Evolutionary conservation across 2,113 vertebrate species (phyloP).

Genomic region (Cavia porcellus): DNA sequence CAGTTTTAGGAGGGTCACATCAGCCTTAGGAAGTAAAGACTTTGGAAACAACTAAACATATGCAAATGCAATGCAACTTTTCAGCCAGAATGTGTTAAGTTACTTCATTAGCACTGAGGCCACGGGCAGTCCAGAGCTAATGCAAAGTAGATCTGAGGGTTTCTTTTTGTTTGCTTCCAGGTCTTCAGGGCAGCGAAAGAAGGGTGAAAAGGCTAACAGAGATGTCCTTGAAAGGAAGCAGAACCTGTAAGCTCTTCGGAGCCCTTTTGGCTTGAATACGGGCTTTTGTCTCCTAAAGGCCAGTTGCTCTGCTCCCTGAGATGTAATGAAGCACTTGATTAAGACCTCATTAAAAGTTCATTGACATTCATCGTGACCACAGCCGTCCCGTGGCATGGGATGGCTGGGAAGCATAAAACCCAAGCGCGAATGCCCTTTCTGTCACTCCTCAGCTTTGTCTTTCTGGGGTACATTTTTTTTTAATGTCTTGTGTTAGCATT

Average conservation of each 20-base stretch:
- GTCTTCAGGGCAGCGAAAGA: constrained; percentile 60
- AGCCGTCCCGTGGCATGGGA: background rate
- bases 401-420: background rate
- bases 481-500: background rate
- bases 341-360: constrained; percentile 82
- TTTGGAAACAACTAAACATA: constrained; percentile 60
- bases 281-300: constrained; percentile 74
- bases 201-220: constrained; percentile 41
- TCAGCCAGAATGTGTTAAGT: constrained; percentile 61
- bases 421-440: background rate
- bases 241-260: constrained; percentile 66
- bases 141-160: constrained; percentile 55
- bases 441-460: background rate
- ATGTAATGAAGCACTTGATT: constrained; percentile 77
- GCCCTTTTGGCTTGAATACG: constrained; percentile 62
- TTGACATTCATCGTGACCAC: constrained; percentile 66
- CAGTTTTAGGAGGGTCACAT: constrained; percentile 65
- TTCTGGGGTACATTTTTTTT: background rate
- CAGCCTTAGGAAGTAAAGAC: constrained; percentile 53
- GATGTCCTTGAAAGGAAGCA: constrained; percentile 67
- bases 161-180: constrained; percentile 65
- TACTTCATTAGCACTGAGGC: constrained; percentile 76
- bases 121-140: constrained; percentile 59
- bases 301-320: constrained; percentile 50
- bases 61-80: constrained; percentile 77